A percentile compares a stretch with the other conserved stretches of the same genome.
These are phyloP conservation scores for Thecocarcelia acutangulata DNA, from an alignment of 2,888 invertebrate species.

Conservation along the genomic window DNA sequence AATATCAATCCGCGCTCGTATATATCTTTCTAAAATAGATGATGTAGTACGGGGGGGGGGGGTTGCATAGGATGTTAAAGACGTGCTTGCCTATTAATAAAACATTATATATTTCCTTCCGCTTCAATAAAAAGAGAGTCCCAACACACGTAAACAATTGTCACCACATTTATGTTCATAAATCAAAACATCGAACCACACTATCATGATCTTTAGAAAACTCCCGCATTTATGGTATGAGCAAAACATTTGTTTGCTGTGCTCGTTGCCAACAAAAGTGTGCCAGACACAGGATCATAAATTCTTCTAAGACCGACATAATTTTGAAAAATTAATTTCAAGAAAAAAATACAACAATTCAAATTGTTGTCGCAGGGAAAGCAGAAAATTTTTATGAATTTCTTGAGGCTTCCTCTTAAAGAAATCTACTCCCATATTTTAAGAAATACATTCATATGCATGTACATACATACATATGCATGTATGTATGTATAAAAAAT, in stretches of 20 bases:
- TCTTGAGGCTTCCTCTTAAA: conserved; percentile 33
- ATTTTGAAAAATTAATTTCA: conserved; percentile 11
- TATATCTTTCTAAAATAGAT: too few species aligned
- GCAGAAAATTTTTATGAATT: conserved; percentile 68
- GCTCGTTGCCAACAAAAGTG: conserved; percentile 44
- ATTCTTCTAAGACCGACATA: conserved; percentile 39
- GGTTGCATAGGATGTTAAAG: too few species aligned
- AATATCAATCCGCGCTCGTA: too few species aligned
- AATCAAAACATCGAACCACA: conserved; percentile 46
- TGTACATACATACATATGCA: too few species aligned
- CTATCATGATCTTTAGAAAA: conserved; percentile 28
- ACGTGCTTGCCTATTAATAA: too few species aligned
- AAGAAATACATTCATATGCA: too few species aligned
- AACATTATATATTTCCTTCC: not conserved
- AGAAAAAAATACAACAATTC: conserved; percentile 39
- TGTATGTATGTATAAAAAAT: too few species aligned
- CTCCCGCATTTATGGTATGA: conserved; percentile 22
- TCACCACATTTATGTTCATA: conserved; percentile 56
- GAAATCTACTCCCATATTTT: conserved; percentile 37
- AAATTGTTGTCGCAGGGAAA: conserved; percentile 62
- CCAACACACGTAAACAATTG: conserved; percentile 44
- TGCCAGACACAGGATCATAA: conserved; percentile 67
- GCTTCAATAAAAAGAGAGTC: not conserved
- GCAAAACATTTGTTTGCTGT: not conserved
- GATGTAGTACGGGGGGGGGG: too few species aligned